Conservation (phyloP, 2,888 invertebrate species). For the Athripsodes cinereus region DNA sequence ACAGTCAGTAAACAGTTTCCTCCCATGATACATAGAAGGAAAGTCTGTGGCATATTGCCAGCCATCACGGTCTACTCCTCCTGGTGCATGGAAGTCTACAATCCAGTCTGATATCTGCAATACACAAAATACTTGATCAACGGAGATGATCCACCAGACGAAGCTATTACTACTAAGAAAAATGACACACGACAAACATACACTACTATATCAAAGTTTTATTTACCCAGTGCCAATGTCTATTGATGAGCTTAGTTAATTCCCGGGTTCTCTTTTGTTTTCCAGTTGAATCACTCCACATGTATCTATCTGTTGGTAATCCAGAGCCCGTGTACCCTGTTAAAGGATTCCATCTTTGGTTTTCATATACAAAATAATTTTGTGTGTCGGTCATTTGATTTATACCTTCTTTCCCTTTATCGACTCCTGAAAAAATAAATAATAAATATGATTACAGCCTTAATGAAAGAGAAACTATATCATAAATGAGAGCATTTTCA, state of each 20-base stretch:
- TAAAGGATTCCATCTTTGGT: constrained; percentile 91
- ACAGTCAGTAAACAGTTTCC: constrained; percentile 83
- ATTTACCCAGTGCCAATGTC: constrained; percentile 83
- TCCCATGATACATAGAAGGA: constrained; percentile 78
- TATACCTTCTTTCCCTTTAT: constrained; percentile 53
- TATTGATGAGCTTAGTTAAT: constrained; percentile 76
- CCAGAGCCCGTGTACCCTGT: constrained; percentile 83
- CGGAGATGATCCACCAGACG: too few species aligned
- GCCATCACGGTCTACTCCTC: constrained; percentile 85
- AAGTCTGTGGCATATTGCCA: constrained; percentile 96
- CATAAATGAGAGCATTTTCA: too few species aligned
- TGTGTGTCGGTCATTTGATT: constrained; percentile 79
- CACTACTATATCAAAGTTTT: too few species aligned
- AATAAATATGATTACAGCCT: too few species aligned
- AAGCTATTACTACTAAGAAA: too few species aligned
- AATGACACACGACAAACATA: too few species aligned
- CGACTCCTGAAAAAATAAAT: constrained; percentile 37
- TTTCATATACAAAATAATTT: constrained; percentile 86
- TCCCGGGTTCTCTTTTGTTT: constrained; percentile 78
- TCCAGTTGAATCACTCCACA: constrained; percentile 90
- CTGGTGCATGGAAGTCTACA: constrained; percentile 84
- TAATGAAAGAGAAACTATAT: too few species aligned
- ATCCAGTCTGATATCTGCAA: constrained; percentile 78
- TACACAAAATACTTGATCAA: neutral
- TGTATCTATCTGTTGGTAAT: constrained; percentile 77